These are phyloP conservation scores for Pithys albifrons DNA, from an alignment of 2,113 vertebrate species.

Conservation along the genomic window DNA sequence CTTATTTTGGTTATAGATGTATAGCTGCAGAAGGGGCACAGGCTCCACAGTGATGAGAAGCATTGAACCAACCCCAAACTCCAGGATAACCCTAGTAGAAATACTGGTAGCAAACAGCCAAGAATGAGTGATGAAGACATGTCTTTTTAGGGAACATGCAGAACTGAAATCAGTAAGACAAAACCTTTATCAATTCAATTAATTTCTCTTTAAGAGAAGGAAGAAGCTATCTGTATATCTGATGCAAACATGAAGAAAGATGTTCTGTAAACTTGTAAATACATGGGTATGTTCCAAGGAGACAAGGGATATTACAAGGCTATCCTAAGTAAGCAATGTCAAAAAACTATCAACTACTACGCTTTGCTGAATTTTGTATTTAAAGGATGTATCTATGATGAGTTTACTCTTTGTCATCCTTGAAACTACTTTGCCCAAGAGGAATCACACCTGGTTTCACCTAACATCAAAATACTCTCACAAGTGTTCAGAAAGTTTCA, in stretches of 20 bases:
- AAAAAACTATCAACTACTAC: slow-evolving; percentile 1
- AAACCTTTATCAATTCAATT: not conserved
- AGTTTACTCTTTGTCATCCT: not conserved
- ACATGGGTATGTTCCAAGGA: not conserved
- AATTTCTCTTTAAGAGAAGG: not conserved
- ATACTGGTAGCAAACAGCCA: not conserved
- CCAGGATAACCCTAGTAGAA: accelerated
- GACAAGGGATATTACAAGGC: not conserved
- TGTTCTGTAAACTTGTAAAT: not conserved
- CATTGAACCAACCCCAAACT: not conserved
- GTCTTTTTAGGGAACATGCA: not conserved
- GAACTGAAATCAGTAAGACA: not conserved
- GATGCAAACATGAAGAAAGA: not conserved
- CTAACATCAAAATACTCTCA: slow-evolving; percentile 1
- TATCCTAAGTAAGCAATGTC: not conserved
- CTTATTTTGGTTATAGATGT: not conserved
- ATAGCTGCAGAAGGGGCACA: not conserved
- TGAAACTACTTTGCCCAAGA: not conserved
- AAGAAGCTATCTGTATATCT: not conserved
- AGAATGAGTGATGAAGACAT: not conserved
- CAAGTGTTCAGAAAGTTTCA: not conserved
- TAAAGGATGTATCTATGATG: slow-evolving; percentile 35
- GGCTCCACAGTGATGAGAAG: not conserved
- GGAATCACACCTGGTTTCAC: not conserved
- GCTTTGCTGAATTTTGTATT: slow-evolving; percentile 51